Conservation (phyloP, 2,797 vertebrate genomes). For the Rhinella marina region DNA sequence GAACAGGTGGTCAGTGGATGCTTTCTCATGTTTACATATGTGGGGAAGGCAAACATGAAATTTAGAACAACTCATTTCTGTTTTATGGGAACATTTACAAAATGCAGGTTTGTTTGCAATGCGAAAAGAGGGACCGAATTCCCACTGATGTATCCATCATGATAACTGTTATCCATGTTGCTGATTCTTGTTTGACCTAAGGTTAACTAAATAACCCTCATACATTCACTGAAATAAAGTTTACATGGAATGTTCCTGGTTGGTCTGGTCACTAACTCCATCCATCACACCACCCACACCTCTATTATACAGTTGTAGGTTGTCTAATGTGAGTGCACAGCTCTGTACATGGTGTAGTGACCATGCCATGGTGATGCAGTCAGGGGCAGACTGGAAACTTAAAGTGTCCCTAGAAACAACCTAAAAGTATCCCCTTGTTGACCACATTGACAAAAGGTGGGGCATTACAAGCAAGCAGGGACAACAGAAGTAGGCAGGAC, state of each 20-base stretch:
- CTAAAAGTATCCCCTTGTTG: too few relatives aligned
- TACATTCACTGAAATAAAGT: slow-evolving; percentile 52
- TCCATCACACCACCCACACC: slow-evolving; percentile 14
- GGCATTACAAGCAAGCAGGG: too few relatives aligned
- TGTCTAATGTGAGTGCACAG: too few relatives aligned
- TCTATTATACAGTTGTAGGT: neutral
- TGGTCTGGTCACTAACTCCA: neutral
- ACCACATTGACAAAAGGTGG: too few relatives aligned
- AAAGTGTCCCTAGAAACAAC: too few relatives aligned
- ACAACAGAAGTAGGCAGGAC: too few relatives aligned
- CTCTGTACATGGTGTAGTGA: too few relatives aligned
- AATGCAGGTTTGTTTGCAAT: slow-evolving; percentile 57
- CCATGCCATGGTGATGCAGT: too few relatives aligned
- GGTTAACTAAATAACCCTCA: slow-evolving; percentile 54
- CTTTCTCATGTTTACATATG: slow-evolving; percentile 71
- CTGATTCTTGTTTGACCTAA: slow-evolving; percentile 51
- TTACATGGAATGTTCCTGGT: slow-evolving; percentile 21
- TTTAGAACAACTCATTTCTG: slow-evolving; percentile 60
- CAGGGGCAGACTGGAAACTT: too few relatives aligned
- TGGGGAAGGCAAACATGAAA: slow-evolving; percentile 69
- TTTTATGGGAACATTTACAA: slow-evolving; percentile 61
- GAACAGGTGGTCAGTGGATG: slow-evolving; percentile 71
- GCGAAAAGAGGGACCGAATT: slow-evolving; percentile 3
- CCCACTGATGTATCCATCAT: slow-evolving; percentile 19
- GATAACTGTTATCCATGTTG: slow-evolving; percentile 51